Percentiles rank a stretch among this genome's conserved stretches.
phyloP scores from a whole-genome alignment of 2,113 vertebrate species.

The Quiscalus mexicanus region DNA sequence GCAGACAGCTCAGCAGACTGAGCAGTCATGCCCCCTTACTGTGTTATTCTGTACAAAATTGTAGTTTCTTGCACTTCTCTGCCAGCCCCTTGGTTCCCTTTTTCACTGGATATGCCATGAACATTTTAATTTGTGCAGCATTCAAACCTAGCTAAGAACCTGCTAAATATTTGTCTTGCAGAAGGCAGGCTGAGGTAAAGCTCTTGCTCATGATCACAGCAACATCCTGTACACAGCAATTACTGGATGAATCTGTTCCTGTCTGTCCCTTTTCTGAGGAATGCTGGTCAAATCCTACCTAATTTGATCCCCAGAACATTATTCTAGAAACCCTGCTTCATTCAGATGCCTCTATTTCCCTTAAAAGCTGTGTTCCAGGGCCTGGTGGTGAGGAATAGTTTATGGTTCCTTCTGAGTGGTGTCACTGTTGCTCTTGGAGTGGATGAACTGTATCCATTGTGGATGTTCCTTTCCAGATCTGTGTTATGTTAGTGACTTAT shows the following conservation, averaged over 20 bases:
- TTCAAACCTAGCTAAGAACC: neutral
- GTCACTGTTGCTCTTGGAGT: neutral
- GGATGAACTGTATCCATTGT: neutral
- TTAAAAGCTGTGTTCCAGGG: neutral
- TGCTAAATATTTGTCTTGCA: neutral
- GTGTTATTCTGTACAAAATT: neutral
- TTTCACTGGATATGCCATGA: neutral
- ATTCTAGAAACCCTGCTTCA: neutral
- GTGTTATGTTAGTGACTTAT: neutral
- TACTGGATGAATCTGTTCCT: neutral
- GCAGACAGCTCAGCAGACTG: conserved; percentile 8
- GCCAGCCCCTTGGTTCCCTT: neutral
- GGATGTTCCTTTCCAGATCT: neutral
- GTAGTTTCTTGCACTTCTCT: neutral
- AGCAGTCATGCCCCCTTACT: neutral
- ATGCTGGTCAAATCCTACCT: neutral
- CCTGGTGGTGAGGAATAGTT: neutral
- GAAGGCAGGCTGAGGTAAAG: neutral
- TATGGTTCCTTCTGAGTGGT: neutral
- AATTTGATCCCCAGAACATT: neutral
- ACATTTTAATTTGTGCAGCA: neutral
- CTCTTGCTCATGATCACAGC: neutral
- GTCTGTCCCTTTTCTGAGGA: neutral
- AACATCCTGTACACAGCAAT: rapidly evolving
- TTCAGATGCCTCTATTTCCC: neutral